Base-by-base conservation (phyloP, 2,888 invertebrate genomes). In the Coecobrya sp. region DNA sequence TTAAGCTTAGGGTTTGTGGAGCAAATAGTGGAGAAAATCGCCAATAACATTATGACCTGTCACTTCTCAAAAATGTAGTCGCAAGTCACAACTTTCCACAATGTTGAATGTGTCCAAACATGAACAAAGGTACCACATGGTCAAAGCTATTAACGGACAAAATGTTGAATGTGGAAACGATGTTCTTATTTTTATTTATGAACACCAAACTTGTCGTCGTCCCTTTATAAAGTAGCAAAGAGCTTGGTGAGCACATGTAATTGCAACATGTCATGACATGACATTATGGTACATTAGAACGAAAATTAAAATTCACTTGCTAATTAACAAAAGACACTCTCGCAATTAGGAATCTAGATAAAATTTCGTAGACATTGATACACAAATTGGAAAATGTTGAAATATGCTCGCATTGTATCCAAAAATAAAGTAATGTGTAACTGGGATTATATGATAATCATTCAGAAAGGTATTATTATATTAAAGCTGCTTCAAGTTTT, bases 21-120 rank as follows among this genome's bases (percentile, higher is more conserved):
- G 76, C 25, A 49, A 49, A 49, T 49, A 76, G 49, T 49, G 76
- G 19, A 25, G 45, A 49, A 49, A 76, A 76, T 42, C 25, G 36
- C 49, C 76, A 76, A 49, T 76, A 76, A 76, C 19, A 76, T 76
- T 76, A 76, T 49, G 49, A 76, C 45, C 45, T 76, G 76, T 76
- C 76, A 76, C 49, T 76, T 76, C 11, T 8, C n/a, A 45, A 76
- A 76, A 49, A 42, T 76, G 49, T 49, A 42, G 45, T 49, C 45
- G 13, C 45, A 22, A 25, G 11, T 76, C n/a, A n/a, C n/a, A n/a
- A n/a, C 62, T 62, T 10, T 65, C 1, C 10, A 59, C 7, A 1
- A 59, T 65, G 19, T n/a, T 13, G 27, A 25, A 36, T 45, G 7
- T 10, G 42, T 16, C 8, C 22, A 30, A 16, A 25, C 30, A 70